phyloP scores from a whole-genome alignment of 64 coral and sea anemone species.

The Porites lutea region DNA sequence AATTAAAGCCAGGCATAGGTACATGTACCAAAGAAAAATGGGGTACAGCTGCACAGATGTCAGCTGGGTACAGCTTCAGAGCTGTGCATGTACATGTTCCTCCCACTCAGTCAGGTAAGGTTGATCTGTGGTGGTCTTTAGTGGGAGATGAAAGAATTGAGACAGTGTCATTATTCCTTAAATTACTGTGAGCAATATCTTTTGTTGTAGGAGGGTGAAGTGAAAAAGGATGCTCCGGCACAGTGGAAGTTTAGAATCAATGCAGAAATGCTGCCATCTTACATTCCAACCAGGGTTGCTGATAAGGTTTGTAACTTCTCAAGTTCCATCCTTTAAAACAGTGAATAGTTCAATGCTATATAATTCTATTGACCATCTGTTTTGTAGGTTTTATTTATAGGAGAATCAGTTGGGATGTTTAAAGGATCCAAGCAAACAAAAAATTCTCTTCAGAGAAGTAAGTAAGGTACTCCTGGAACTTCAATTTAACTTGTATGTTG shows the following conservation, averaged over 20 bases:
- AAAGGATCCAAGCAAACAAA: slow-evolving; percentile 76
- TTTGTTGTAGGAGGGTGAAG: slow-evolving; percentile 69
- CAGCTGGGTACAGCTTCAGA: no score
- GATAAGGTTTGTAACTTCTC: slow-evolving; percentile 73
- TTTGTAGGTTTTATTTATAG: slow-evolving; percentile 92
- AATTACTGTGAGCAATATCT: background rate
- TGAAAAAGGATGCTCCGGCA: slow-evolving; percentile 43
- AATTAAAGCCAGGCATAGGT: no score
- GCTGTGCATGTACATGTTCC: no score
- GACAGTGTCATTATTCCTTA: no score
- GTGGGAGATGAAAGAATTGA: no score
- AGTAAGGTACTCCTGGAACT: background rate
- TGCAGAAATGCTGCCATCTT: slow-evolving; percentile 96
- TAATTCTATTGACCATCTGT: background rate
- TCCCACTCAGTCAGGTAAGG: no score
- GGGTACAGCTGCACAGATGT: no score
- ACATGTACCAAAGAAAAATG: no score
- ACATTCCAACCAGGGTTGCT: slow-evolving; percentile 93
- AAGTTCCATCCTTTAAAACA: background rate
- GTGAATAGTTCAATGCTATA: background rate
- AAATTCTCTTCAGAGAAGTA: slow-evolving; percentile 20
- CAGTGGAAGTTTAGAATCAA: slow-evolving; percentile 81
- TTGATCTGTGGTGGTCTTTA: no score
- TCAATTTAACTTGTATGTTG: background rate
- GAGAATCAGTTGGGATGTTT: slow-evolving; percentile 98